Percentiles rank a stretch among this genome's conserved stretches.
Conservation (phyloP, 2,888 invertebrate genomes). For the Aquatica leii region DNA sequence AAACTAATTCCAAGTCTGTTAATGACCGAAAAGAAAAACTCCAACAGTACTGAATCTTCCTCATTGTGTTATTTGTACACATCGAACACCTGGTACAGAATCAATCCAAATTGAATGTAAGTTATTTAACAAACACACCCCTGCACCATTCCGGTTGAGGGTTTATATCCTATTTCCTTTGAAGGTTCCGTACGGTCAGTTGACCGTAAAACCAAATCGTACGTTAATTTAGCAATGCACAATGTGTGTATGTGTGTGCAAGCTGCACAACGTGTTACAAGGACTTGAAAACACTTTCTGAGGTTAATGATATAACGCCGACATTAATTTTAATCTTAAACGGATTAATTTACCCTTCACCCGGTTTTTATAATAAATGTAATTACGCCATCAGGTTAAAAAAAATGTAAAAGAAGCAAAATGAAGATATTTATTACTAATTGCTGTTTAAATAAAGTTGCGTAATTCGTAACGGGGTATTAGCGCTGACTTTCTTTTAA, state of each 20-base stretch:
- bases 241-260: conserved; percentile 46
- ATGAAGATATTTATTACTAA: conserved; percentile 27
- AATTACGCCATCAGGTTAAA: conserved; percentile 19
- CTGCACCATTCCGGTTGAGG: conserved; percentile 38
- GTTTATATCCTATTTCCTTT: conserved; percentile 44
- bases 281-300: not conserved
- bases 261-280: conserved; percentile 29
- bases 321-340: conserved; percentile 6
- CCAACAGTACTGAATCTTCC: too few relatives aligned
- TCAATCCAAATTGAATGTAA: conserved; percentile 37
- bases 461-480: conserved; percentile 26
- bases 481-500: conserved; percentile 29
- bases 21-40: too few relatives aligned
- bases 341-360: too few relatives aligned
- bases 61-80: conserved; percentile 21
- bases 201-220: conserved; percentile 43
- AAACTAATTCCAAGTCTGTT: too few relatives aligned
- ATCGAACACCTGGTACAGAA: conserved; percentile 47
- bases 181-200: conserved; percentile 41
- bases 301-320: not conserved
- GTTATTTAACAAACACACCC: conserved; percentile 48
- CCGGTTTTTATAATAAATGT: conserved; percentile 24
- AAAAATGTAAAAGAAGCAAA: conserved; percentile 15
- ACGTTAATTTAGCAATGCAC: conserved; percentile 48
- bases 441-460: conserved; percentile 29